Evolutionary conservation across 2,113 vertebrate genomes (phyloP), one percentile per base, ranked within the genome.

Genomic region (Oceanodroma tethys): DNA sequence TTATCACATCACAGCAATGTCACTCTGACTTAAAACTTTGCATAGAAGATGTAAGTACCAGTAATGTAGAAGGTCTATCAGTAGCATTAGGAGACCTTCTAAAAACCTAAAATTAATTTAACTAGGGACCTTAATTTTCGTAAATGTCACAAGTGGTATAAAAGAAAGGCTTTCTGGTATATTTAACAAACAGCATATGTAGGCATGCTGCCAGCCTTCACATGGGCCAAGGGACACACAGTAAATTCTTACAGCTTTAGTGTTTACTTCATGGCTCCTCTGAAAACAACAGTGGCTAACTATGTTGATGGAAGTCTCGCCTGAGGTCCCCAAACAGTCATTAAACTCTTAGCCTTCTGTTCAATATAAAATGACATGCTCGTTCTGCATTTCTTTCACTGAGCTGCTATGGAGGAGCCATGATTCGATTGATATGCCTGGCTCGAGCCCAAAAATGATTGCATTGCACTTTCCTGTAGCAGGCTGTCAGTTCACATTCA

Each of bases 281-380:
- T 63, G 93, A 40, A 96, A 90, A 88, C 86, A 83, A 18, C 47
- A 75, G 88, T 84, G 65, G 79, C 72, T 90, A 80, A 63, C 67
- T 84, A 63, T 38, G 30, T 50, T 66, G 88, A 91, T 93, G 81
- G 82, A 87, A 88, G 81, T 32, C 82, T 91, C 81, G 92, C 95
- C 78, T 25, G 72, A 58, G 66, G 80, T 92, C 48, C 45, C 85
- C 5, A 8, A 48, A 26, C 65, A 81, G 91, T 60, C 95, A 50
- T 43, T 92, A 94, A 81, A 83, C 87, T 65, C 90, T 96, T 74
- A 86, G 86, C 93, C 79, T 91, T 73, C 91, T 90, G 91, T 52
- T 93, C 87, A 65, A 68, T 81, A 43, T 45, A 65, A 80, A 60
- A 86, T 88, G 95, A 90, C 72, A 2, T 21, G 81, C 79, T 90